Base-by-base conservation (phyloP, 2,797 vertebrate genomes). In the Danio aesculapii region DNA sequence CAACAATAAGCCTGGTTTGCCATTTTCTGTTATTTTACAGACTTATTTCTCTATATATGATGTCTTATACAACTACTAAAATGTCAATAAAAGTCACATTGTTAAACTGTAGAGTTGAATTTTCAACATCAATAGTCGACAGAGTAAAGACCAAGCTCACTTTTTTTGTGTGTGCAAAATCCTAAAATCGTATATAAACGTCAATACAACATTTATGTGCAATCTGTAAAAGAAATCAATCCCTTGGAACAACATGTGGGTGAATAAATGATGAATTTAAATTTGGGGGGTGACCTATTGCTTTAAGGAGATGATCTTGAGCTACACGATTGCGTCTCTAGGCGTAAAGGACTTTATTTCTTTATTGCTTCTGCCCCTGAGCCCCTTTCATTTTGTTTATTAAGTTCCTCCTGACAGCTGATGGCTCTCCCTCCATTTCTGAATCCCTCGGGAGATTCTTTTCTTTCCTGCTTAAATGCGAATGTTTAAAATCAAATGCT, bases 371-470 rank as follows among this genome's bases (percentile, higher is more conserved):
- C 16, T 75, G 44, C 50, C 64, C 17, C 63, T 55, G 58, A 59
- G 68, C 55, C 44, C n/a, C 44, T 73, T 81, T 72, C 67, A 71
- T 84, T 77, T 84, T 84, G 81, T 83, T 84, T 84, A 85, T 85
- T 80, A 84, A 70, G 62, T 79, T 79, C 62, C 62, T 49, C 19
- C 57, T 75, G 81, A 83, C 81, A 83, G 81, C 66, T 81, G 75
- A 76, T 70, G 75, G 67, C 70, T 64, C 69, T 74, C 21, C 50
- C 12, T 49, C 67, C 55, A 66, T 85, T 49, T 74, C 53, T 53
- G 16, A 14, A 62, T 81, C 70, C 75, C 67, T 67, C 14, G 43
- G 72, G 75, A 74, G 16, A 19, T 39, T 74, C 17, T 75, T 78
- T 75, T 58, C 61, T 52, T 76, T 84, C 64, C 61, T 81, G 44